A percentile compares a stretch with the other conserved stretches of the same genome.
phyloP scores from a whole-genome alignment of 92 coral and sea anemone genomes.

The Zoanthus solanderi region DNA sequence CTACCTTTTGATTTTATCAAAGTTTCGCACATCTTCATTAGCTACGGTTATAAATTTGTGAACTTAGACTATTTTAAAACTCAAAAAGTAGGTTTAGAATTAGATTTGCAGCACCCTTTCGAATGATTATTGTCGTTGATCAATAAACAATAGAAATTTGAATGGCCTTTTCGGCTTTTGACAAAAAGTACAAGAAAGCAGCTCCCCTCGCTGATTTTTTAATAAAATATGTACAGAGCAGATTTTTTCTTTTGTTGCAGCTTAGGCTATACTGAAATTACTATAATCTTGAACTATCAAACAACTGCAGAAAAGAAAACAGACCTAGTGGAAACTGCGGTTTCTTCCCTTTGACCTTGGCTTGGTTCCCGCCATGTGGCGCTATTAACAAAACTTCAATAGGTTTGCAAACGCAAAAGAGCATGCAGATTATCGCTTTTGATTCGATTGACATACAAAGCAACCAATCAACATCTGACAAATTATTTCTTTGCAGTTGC shows the following conservation, averaged over 20 bases:
- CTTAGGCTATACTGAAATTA: background rate
- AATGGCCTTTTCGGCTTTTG: background rate
- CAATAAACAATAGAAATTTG: too few species aligned
- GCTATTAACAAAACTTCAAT: background rate
- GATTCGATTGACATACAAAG: conserved; percentile 11
- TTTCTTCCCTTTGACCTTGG: background rate
- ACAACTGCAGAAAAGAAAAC: conserved; percentile 12
- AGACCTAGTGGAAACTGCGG: background rate
- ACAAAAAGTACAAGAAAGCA: background rate
- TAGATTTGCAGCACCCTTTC: too few species aligned
- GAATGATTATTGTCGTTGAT: too few species aligned
- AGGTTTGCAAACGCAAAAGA: background rate
- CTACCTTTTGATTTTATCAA: too few species aligned
- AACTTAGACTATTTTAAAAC: too few species aligned
- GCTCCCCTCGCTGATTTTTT: background rate
- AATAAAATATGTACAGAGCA: background rate
- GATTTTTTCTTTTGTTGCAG: background rate
- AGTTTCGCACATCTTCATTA: too few species aligned
- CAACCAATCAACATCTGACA: conserved; percentile 10
- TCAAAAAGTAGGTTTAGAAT: too few species aligned
- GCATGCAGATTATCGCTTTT: conserved; percentile 33
- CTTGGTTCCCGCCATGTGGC: conserved; percentile 33
- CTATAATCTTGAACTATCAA: background rate
- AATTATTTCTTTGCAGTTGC: background rate
- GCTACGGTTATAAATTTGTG: too few species aligned